phyloP scores from a whole-genome alignment of 1,140 invertebrate genomes.

The Oncopeltus fasciatus region DNA sequence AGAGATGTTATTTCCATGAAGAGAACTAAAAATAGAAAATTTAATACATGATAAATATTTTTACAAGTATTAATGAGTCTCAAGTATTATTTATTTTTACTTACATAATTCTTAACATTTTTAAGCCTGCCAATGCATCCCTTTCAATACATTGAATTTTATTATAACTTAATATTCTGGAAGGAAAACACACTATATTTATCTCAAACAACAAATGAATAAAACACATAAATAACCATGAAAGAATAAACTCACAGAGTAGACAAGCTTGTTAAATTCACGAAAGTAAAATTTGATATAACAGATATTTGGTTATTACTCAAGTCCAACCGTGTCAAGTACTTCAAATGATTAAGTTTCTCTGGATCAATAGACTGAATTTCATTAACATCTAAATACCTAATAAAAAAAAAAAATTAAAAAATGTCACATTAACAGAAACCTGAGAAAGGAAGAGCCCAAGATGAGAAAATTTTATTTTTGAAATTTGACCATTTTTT shows the following conservation, averaged over 20 bases:
- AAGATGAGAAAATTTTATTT: too few species aligned
- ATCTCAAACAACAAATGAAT: too few species aligned
- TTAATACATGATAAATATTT: too few species aligned
- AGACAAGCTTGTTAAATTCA: slow-evolving; percentile 74
- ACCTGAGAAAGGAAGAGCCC: too few species aligned
- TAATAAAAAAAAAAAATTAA: slow-evolving; percentile 30
- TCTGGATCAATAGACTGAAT: slow-evolving; percentile 76
- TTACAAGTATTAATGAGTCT: too few species aligned
- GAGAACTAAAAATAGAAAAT: too few species aligned
- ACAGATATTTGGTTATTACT: slow-evolving; percentile 92
- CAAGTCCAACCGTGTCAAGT: slow-evolving; percentile 82
- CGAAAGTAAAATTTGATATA: slow-evolving; percentile 81
- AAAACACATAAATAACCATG: background rate
- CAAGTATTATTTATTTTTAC: too few species aligned
- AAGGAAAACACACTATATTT: slow-evolving; percentile 25
- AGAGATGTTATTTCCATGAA: too few species aligned
- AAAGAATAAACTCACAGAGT: slow-evolving; percentile 62
- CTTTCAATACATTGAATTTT: slow-evolving; percentile 85
- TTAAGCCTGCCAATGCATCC: slow-evolving; percentile 72
- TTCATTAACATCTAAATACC: slow-evolving; percentile 89
- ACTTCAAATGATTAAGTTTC: slow-evolving; percentile 68
- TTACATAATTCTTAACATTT: slow-evolving; percentile 16
- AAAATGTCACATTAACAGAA: too few species aligned
- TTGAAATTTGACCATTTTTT: too few species aligned
- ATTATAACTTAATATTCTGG: slow-evolving; percentile 92